Percentiles rank a stretch among this genome's conserved stretches.
Conservation (phyloP, 1,140 invertebrate species). For the Drosophila eugracilis region DNA sequence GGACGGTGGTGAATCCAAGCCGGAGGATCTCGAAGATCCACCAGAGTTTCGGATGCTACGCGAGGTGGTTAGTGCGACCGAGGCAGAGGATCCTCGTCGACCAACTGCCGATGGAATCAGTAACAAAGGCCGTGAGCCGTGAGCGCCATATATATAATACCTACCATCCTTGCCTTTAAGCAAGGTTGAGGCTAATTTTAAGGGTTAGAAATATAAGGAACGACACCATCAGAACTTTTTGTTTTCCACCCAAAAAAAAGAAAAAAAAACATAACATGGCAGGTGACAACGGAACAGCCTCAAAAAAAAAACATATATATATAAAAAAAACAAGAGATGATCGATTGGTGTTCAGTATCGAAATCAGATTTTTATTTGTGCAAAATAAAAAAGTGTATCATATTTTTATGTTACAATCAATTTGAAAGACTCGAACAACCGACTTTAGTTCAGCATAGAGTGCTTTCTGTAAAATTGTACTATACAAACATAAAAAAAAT, state of each 20-base stretch:
- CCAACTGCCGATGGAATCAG: constrained; percentile 9
- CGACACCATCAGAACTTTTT: constrained; percentile 10
- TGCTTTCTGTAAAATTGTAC: constrained; percentile 51
- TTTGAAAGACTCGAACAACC: constrained; percentile 12
- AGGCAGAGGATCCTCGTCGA: background rate
- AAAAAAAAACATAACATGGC: background rate
- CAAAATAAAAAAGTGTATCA: constrained; percentile 27
- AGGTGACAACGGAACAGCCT: constrained; percentile 9
- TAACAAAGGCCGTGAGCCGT: constrained; percentile 38
- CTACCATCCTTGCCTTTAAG: constrained; percentile 19
- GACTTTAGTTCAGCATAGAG: constrained; percentile 28
- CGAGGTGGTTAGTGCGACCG: constrained; percentile 44
- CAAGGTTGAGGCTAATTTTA: constrained; percentile 20
- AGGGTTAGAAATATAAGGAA: constrained; percentile 6
- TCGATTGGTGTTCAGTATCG: constrained; percentile 13
- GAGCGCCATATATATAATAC: constrained; percentile 20
- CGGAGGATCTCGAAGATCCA: constrained; percentile 13
- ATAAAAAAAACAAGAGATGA: background rate
- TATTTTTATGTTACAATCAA: constrained; percentile 21
- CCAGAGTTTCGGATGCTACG: constrained; percentile 56
- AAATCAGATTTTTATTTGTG: constrained; percentile 17
- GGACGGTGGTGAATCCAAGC: background rate
- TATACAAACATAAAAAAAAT: constrained; percentile 68
- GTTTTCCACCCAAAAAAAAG: constrained; percentile 3
- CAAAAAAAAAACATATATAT: constrained; percentile 1